A percentile compares a stretch with the other conserved stretches of the same genome.
phyloP scores from a whole-genome alignment of 2,113 vertebrate genomes.

The Larimichthys polyactis region DNA sequence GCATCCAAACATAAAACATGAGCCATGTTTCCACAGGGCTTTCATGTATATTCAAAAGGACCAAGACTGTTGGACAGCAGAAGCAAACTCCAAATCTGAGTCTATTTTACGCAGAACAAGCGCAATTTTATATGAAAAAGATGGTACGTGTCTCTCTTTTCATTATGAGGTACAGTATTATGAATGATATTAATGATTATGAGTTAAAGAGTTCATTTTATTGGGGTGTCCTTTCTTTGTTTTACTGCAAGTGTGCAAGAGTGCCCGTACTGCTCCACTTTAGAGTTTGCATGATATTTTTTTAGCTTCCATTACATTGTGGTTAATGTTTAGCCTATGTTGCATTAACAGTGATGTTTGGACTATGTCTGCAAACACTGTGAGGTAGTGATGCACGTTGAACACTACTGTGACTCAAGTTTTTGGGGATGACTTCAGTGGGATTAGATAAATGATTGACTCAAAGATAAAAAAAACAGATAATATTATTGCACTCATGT shows the following conservation, averaged over 20 bases:
- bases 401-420: constrained; percentile 3
- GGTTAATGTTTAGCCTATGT: constrained; percentile 32
- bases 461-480: neutral
- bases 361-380: constrained; percentile 56
- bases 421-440: neutral
- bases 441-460: neutral
- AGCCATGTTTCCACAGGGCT: constrained; percentile 64
- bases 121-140: constrained; percentile 80
- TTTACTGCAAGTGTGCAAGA: neutral
- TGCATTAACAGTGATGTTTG: constrained; percentile 27
- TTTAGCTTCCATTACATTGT: neutral
- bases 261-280: neutral
- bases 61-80: constrained; percentile 79
- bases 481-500: neutral
- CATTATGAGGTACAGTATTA: neutral
- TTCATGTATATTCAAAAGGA: constrained; percentile 83
- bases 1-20: neutral
- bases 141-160: constrained; percentile 52
- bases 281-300: constrained; percentile 1
- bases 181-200: neutral
- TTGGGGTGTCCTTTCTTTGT: neutral
- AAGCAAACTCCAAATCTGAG: constrained; percentile 81
- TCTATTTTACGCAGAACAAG: constrained; percentile 64
- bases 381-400: constrained; percentile 13
- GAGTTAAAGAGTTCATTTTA: neutral